Base-by-base conservation (phyloP, 2,113 vertebrate genomes). In the Panthera tigris region DNA sequence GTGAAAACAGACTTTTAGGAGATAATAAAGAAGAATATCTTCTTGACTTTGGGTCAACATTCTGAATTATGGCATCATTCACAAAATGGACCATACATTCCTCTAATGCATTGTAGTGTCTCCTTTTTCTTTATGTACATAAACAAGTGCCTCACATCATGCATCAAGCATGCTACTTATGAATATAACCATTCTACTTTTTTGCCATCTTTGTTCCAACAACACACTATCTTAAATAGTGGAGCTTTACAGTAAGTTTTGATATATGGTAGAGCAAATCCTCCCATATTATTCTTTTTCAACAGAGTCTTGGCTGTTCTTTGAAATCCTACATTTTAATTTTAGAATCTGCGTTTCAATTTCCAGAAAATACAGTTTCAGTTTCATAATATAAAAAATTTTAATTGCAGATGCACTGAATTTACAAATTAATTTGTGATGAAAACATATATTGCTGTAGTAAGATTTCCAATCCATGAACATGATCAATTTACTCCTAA, bases 321-420 rank as follows among this genome's bases (percentile, higher is more conserved):
- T 27, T 93, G 29, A 69, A 94, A 91, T 48, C 79, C 45, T 4
- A 3, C 61, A 71, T 66, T 91, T 85, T 68, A 82, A 83, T 65
- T 97, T 94, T 50, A 93, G 31, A 82, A 50, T 71, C 29, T 88
- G 14, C 5, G 86, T 86, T 91, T 73, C 69, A 88, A 88, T 27
- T 83, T 91, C 31, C 15, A 65, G 11, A 96, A 78, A 66, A 57
- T 16, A 83, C 71, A 73, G 14, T 61, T 29, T 84, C 78, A 31
- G 33, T 33, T 76, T 57, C 36, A 41, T 15, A 89, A 89, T 41
- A 55, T 7, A 74, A 55, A 8, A 33, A 68, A 66, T 83, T 96
- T 88, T 94, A 63, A 91, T 4, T 87, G 74, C 0, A 8, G 45
- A 39, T 87, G 50, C 29, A 90, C 3, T 69, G 18, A 61, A 55